Conservation (phyloP, 2,888 invertebrate genomes). For the Drosophila meridionalis region DNA sequence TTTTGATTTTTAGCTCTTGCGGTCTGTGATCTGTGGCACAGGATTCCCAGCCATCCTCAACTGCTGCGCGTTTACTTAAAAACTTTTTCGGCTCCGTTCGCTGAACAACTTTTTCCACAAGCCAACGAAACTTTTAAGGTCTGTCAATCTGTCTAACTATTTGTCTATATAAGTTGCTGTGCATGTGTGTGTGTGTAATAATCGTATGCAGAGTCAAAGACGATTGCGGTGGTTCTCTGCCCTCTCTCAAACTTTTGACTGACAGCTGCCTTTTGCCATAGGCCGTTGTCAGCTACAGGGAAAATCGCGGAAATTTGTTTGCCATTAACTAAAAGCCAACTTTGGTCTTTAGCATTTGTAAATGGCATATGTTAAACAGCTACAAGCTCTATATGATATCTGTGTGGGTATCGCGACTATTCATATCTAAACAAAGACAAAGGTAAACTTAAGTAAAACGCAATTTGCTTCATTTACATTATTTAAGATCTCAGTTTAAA, state of each 20-base stretch:
- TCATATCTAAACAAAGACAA: neutral
- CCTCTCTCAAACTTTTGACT: constrained; percentile 44
- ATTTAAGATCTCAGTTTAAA: neutral
- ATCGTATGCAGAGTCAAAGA: constrained; percentile 45
- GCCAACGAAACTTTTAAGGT: constrained; percentile 53
- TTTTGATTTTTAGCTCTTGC: constrained; percentile 58
- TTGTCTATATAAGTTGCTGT: constrained; percentile 19
- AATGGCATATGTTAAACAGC: constrained; percentile 6
- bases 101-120: constrained; percentile 38
- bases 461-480: neutral
- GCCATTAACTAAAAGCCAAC: constrained; percentile 23
- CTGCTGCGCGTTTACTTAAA: constrained; percentile 48
- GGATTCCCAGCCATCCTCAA: constrained; percentile 25
- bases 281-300: constrained; percentile 52
- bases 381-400: neutral
- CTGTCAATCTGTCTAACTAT: constrained; percentile 46
- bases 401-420: neutral
- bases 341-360: constrained; percentile 17
- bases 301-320: constrained; percentile 38
- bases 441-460: neutral
- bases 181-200: constrained; percentile 29
- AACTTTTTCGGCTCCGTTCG: constrained; percentile 49
- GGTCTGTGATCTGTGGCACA: constrained; percentile 48
- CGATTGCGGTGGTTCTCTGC: constrained; percentile 29
- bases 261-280: constrained; percentile 50